Percentiles rank a stretch among this genome's conserved stretches.
Conservation (phyloP, 2,888 invertebrate species). For the Xestia rhomboidea region DNA sequence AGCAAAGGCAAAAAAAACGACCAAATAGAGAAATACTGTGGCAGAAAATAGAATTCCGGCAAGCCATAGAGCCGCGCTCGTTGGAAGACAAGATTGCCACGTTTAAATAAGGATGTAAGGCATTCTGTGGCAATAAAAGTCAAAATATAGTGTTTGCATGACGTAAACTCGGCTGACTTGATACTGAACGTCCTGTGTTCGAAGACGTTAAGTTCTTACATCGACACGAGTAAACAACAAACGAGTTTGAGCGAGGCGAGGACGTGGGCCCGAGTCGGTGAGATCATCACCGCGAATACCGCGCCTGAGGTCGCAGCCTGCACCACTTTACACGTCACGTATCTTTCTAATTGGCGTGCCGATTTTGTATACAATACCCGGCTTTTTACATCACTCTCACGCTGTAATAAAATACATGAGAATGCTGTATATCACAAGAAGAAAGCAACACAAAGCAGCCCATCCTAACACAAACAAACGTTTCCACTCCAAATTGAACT, state of each 20-base stretch:
- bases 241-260: constrained; percentile 88
- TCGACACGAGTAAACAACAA: constrained; percentile 88
- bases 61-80: constrained; percentile 3
- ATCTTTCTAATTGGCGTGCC: constrained; percentile 86
- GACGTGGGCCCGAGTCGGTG: constrained; percentile 87
- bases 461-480: constrained; percentile 48
- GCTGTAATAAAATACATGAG: constrained; percentile 71
- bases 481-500: constrained; percentile 7
- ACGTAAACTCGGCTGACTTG: constrained; percentile 80
- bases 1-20: constrained; percentile 16
- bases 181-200: constrained; percentile 82
- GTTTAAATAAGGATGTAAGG: constrained; percentile 50
- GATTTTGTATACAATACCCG: constrained; percentile 82
- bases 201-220: constrained; percentile 84
- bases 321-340: constrained; percentile 85
- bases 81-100: constrained; percentile 8
- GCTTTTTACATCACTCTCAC: constrained; percentile 78
- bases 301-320: constrained; percentile 86
- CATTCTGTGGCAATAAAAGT: constrained; percentile 58
- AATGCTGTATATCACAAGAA: constrained; percentile 65
- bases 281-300: constrained; percentile 88
- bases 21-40: constrained; percentile 35
- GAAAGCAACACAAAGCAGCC: constrained; percentile 63
- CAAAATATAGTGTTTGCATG: constrained; percentile 71
- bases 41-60: constrained; percentile 14